A percentile compares a stretch with the other conserved stretches of the same genome.
phyloP scores from a whole-genome alignment of 2,888 invertebrate genomes.

The Drosophila pseudotakahashii region DNA sequence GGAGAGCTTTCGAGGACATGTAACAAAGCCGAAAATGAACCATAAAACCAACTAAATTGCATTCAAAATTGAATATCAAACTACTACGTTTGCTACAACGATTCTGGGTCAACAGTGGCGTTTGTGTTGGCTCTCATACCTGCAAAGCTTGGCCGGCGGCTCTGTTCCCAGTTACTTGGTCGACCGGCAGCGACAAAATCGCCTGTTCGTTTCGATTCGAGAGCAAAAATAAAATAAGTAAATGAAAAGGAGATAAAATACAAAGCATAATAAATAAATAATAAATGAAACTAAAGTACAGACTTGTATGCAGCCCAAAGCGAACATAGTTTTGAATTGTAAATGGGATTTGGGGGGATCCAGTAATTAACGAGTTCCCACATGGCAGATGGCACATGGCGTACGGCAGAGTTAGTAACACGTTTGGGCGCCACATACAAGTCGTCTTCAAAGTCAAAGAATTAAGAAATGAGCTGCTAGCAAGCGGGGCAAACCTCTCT shows the following conservation, averaged over 20 bases:
- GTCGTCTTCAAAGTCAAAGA: slow-evolving; percentile 4
- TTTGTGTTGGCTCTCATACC: slow-evolving; percentile 84
- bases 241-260: slow-evolving; percentile 29
- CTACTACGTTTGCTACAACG: slow-evolving; percentile 22
- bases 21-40: background rate
- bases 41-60: slow-evolving; percentile 27
- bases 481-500: slow-evolving; percentile 85
- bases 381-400: background rate
- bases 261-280: slow-evolving; percentile 20
- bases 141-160: slow-evolving; percentile 89
- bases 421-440: slow-evolving; percentile 15
- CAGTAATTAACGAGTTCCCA: slow-evolving; percentile 5
- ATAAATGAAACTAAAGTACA: slow-evolving; percentile 5
- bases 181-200: slow-evolving; percentile 90
- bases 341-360: background rate
- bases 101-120: slow-evolving; percentile 11
- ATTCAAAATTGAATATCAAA: slow-evolving; percentile 19
- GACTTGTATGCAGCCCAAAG: slow-evolving; percentile 28
- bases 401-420: no score
- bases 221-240: slow-evolving; percentile 35
- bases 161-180: slow-evolving; percentile 93
- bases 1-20: slow-evolving; percentile 10
- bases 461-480: slow-evolving; percentile 44
- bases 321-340: slow-evolving; percentile 6
- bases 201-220: slow-evolving; percentile 64